Evolutionary conservation across 1,140 invertebrate genomes (phyloP), one percentile per base, ranked within the genome.

Genomic region (Drosophila athabasca): DNA sequence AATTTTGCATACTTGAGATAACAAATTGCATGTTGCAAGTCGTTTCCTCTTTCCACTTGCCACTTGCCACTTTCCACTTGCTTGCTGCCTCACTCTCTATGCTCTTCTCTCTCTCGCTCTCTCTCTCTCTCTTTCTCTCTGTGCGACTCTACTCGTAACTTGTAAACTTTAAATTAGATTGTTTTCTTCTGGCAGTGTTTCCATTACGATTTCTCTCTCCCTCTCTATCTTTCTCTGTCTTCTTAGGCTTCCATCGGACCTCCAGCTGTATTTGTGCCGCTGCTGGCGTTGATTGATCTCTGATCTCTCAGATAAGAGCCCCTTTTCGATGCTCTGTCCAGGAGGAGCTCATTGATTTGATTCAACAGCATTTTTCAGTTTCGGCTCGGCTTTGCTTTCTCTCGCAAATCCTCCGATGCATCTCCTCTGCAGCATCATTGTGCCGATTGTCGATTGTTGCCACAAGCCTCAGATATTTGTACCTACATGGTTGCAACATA

Each of bases 1-100:
- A 84, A 84, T 84, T 84, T 84, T 84, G 81, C 81, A 84, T 84
- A 84, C 81, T 84, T 84, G 80, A 84, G 81, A 84, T 84, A 84
- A 84, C 81, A 84, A 84, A 84, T 84, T 84, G 81, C 81, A 84
- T 76, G 76, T 70, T 84, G 80, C 76, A 79, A 77, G 81, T 79
- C 62, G 72, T 79, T 79, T 84, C 76, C 80, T 53, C 48, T 61
- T 52, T 26, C 68, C 48, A 29, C 49, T 35, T 22, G 9, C 49
- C 8, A 5, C 57, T 39, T 13, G 1, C 31, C 39, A 19, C 57
- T 29, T 15, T 5, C 35, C 53, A 6, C 51, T 55, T 29, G 4
- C 17, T 19, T 19, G 17, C 17, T 19, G 17, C 17, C 17, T 19
- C 17, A 19, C 17, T 19, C 17, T 19, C 17, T 19, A 19, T 19